Base-by-base conservation (phyloP, 2,113 vertebrate genomes). In the Vulpes lagopus region DNA sequence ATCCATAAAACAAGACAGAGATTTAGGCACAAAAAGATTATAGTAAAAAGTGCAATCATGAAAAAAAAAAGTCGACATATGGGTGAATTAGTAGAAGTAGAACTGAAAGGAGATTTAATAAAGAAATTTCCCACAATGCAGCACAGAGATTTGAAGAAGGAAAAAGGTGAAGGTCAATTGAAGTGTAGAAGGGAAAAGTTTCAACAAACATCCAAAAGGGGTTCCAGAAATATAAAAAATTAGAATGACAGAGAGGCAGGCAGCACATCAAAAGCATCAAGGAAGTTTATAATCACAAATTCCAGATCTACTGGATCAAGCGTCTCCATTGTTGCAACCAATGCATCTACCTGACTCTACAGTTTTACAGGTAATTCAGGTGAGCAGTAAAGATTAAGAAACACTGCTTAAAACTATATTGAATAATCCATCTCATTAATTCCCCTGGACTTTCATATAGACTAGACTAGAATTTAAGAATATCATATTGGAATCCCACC, bases 1-100 rank as follows among this genome's bases (percentile, higher is more conserved):
- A 93, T n/a, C n/a, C 62, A 89, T 53, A 38, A 85, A 94, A 82
- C 6, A 76, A 49, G 60, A 86, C 79, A 93, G 55, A 86, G 25
- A 96, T 73, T 38, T 85, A 20, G 27, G 64, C 27, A 96, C 27
- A 80, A 92, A 84, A 1, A 73, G 7, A 16, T 51, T 85, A 38
- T 53, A 67, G 67, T 65, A 67, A 74, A 79, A 80, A 57, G 2
- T 35, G 10, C 23, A 67, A 35, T 81, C 19, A 55, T 22, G 4
- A 59, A 89, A 79, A 71, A 57, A 95, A 71, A 90, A 30, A 90
- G n/a, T 71, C 76, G 35, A n/a, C 71, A 55, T n/a, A 20, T 55
- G 51, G 8, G 25, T 17, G 64, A 49, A 95, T 62, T 67, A 38
- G 17, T 25, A 88, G 67, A 51, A 53, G 23, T 38, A 89, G 59